phyloP scores from a whole-genome alignment of 2,113 vertebrate genomes.

The Pterocles burchelli region DNA sequence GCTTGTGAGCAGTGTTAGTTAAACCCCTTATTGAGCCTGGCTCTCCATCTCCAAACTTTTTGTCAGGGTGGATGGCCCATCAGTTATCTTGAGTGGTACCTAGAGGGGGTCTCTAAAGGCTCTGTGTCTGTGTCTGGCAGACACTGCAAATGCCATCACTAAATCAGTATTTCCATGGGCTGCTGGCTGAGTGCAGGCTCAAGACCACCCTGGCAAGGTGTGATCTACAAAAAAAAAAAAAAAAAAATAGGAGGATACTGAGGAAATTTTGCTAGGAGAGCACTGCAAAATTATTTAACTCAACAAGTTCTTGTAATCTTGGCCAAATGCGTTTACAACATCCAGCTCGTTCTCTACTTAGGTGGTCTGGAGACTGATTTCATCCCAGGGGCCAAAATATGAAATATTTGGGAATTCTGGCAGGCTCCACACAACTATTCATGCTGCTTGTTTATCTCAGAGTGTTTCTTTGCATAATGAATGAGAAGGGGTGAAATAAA shows the following conservation, averaged over 20 bases:
- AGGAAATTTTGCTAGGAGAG: not conserved
- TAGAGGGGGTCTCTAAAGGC: not conserved
- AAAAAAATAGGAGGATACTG: not conserved
- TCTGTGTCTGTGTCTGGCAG: not conserved
- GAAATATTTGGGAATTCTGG: slow-evolving; percentile 59
- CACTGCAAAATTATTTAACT: not conserved
- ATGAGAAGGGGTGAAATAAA: slow-evolving; percentile 40
- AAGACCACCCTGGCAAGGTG: slow-evolving; percentile 37
- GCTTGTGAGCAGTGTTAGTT: not conserved
- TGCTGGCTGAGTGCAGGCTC: not conserved
- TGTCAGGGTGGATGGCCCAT: not conserved
- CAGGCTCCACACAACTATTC: not conserved
- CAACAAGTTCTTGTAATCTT: slow-evolving; percentile 19
- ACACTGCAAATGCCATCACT: not conserved
- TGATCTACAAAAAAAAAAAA: not conserved
- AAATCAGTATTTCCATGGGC: not conserved
- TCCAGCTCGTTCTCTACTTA: slow-evolving; percentile 11
- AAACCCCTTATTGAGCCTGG: not conserved
- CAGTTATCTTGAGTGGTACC: not conserved
- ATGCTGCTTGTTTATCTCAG: slow-evolving; percentile 15
- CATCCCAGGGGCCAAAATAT: not conserved
- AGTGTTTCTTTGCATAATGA: slow-evolving; percentile 42
- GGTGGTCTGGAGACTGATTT: slow-evolving; percentile 60
- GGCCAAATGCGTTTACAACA: slow-evolving; percentile 7
- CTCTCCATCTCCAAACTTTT: not conserved